Base-by-base conservation (phyloP, 2,888 invertebrate genomes). In the Drosophila fungiperda region DNA sequence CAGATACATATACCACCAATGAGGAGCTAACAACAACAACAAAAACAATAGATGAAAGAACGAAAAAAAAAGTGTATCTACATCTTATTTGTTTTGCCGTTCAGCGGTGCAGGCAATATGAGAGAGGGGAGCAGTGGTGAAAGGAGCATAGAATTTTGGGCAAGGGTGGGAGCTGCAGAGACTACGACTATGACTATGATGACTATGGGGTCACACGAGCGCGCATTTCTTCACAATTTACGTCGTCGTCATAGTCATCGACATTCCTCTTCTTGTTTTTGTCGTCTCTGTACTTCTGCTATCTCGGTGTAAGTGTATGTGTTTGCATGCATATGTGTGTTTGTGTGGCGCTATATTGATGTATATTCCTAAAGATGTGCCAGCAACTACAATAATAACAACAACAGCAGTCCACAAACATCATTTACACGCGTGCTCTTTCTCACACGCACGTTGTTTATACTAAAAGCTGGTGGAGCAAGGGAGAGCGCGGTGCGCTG, bases 61-160 rank as follows among this genome's bases (percentile, higher is more conserved):
- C 68, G 73, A 52, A 73, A 82, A 78, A 89, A 90, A 91, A 88
- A 84, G 70, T 91, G 91, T 91, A 92, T 91, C 91, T 91, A 92
- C 84, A 90, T 92, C 87, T 90, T 82, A 83, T 90, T 91, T 86
- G 78, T 82, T 82, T 78, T 81, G 80, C 83, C 79, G 83, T 77
- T 68, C 59, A 60, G 64, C 62, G 68, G 66, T 53, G 64, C 49
- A 38, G 64, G 62, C 63, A 50, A 40, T 50, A 33, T 50, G 35
- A 29, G 17, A 57, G 50, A 40, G 20, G 15, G 40, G 15, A 15
- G 20, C 17, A 32, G 11, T 29, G 35, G 17, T 7, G 55, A 54
- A 12, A 15, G 38, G 20, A 64, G 45, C 57, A 45, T 45, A 64
- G 45, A 53, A 45, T 45, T 45, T 45, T 45, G 62, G 50, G 73